Evolutionary conservation across 2,888 invertebrate genomes (phyloP).

Genomic region (Apamea epomidion): DNA sequence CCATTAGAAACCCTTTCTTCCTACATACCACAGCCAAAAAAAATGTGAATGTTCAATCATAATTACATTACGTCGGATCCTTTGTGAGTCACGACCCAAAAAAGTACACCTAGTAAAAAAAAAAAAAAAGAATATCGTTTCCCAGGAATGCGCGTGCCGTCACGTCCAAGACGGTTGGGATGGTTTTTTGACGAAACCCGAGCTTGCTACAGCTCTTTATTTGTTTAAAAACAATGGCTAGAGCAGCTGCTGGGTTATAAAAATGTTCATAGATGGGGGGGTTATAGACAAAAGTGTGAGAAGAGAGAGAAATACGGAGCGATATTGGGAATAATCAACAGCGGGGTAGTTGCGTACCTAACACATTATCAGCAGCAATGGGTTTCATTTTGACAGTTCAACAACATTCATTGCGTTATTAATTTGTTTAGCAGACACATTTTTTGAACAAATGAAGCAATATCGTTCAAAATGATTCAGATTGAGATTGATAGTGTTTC

Average conservation of each 20-base stretch:
- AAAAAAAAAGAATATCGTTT: constrained; percentile 66
- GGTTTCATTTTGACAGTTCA: too few species aligned
- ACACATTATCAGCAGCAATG: too few species aligned
- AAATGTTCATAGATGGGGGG: constrained; percentile 17
- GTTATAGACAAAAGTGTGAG: constrained; percentile 1
- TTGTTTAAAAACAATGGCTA: constrained; percentile 61
- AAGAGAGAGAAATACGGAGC: neutral
- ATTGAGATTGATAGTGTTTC: too few species aligned
- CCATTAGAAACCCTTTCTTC: constrained; percentile 16
- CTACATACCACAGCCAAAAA: constrained; percentile 40
- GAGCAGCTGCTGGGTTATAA: constrained; percentile 52
- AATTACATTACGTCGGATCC: constrained; percentile 81
- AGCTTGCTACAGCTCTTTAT: constrained; percentile 49
- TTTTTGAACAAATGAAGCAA: too few species aligned
- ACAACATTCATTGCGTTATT: too few species aligned
- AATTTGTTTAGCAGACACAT: too few species aligned
- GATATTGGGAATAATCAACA: neutral
- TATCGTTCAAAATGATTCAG: too few species aligned
- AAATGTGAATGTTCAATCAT: constrained; percentile 74
- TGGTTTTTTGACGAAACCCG: constrained; percentile 61
- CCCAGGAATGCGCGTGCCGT: constrained; percentile 83
- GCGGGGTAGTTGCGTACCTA: too few species aligned
- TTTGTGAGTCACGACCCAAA: constrained; percentile 81
- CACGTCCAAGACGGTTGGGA: constrained; percentile 74
- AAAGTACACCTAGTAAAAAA: constrained; percentile 58